Conservation (phyloP, 2,113 vertebrate species). For the Cranoglanis bouderius region DNA sequence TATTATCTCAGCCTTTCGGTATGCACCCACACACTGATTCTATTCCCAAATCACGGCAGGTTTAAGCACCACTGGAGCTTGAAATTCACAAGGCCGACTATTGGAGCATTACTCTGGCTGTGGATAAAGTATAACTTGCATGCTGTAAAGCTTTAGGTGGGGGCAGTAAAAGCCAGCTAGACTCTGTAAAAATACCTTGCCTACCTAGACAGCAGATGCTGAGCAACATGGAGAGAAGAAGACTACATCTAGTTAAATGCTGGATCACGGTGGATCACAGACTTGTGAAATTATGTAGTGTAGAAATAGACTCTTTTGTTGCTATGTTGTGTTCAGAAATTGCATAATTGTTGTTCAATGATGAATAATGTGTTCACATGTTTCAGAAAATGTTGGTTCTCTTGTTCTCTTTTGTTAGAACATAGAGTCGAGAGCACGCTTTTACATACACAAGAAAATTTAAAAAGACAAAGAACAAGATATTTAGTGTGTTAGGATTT, state of each 20-base stretch:
- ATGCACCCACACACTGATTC: constrained; percentile 44
- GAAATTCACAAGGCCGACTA: constrained; percentile 39
- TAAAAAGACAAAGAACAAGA: not conserved
- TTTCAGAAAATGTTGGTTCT: not conserved
- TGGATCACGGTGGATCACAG: not conserved
- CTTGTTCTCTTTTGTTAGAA: not conserved
- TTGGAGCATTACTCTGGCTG: constrained; percentile 31
- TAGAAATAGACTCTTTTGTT: not conserved
- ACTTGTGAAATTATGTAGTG: not conserved
- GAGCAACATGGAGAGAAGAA: not conserved
- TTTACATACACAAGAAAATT: not conserved
- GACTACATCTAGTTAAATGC: not conserved
- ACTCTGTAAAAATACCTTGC: constrained; percentile 35
- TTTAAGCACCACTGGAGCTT: constrained; percentile 49
- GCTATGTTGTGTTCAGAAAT: not conserved
- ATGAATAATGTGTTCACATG: not conserved
- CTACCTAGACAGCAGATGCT: constrained; percentile 22
- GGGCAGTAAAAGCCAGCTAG: constrained; percentile 45
- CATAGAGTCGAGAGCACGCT: not conserved
- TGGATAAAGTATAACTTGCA: constrained; percentile 20
- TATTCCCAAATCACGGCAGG: constrained; percentile 35
- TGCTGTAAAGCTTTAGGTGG: constrained; percentile 45
- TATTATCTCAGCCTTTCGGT: constrained; percentile 43
- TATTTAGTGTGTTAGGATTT: not conserved
- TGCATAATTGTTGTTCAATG: not conserved